A percentile compares a stretch with the other conserved stretches of the same genome.
phyloP scores from a whole-genome alignment of 1,140 invertebrate species.

The Nasonia giraulti region DNA sequence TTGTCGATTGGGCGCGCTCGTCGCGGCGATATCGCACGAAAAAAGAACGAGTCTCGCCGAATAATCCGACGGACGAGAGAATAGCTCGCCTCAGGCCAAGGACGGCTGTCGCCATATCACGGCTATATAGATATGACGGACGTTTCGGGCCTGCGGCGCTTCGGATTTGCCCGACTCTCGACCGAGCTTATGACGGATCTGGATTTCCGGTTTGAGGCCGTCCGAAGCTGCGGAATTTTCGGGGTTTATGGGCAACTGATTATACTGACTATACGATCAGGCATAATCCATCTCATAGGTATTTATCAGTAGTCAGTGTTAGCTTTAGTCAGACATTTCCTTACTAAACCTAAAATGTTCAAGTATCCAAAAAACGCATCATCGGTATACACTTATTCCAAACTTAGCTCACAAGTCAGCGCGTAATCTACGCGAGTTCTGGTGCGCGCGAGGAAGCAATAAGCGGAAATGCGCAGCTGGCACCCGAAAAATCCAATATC shows the following conservation, averaged over 20 bases:
- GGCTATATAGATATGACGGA: neutral
- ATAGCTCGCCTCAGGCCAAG: neutral
- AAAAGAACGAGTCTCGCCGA: neutral
- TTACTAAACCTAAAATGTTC: too few species aligned
- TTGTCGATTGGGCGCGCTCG: slow-evolving; percentile 5
- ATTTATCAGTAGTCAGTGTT: too few species aligned
- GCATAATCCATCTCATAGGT: too few species aligned
- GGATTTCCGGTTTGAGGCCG: too few species aligned
- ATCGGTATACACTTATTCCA: too few species aligned
- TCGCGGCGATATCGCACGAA: neutral
- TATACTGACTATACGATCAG: too few species aligned
- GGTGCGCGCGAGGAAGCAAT: neutral
- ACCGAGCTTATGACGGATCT: neutral
- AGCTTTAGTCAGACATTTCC: too few species aligned
- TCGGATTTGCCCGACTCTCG: neutral
- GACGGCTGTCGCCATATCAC: neutral
- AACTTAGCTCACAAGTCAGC: too few species aligned
- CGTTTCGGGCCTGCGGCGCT: neutral
- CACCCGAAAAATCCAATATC: slow-evolving; percentile 17
- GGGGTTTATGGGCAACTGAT: too few species aligned
- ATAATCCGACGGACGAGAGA: neutral
- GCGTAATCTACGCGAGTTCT: too few species aligned
- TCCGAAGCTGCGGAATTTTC: too few species aligned
- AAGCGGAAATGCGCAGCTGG: slow-evolving; percentile 11
- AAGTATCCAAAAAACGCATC: too few species aligned